phyloP scores from a whole-genome alignment of 2,113 vertebrate species.

The Crypturellus undulatus region DNA sequence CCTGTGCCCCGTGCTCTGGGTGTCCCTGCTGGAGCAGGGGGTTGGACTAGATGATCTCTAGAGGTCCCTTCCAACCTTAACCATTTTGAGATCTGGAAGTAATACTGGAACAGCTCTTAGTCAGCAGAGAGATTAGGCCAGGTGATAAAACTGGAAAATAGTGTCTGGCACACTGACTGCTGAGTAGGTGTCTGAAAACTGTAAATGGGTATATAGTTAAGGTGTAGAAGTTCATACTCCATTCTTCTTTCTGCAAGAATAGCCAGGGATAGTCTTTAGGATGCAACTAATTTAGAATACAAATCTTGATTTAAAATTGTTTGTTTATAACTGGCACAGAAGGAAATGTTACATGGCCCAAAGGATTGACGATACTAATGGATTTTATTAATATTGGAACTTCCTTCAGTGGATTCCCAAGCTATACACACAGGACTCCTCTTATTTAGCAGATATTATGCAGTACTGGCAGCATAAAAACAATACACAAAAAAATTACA shows the following conservation, averaged over 20 bases:
- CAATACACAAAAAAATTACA: not conserved
- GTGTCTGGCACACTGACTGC: not conserved
- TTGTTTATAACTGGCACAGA: not conserved
- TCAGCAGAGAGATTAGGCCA: not conserved
- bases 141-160: not conserved
- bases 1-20: no score
- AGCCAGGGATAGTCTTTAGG: not conserved
- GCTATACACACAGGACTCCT: conserved; percentile 7
- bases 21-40: no score
- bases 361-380: not conserved
- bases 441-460: conserved; percentile 8
- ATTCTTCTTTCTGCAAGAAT: not conserved
- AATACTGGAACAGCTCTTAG: not conserved
- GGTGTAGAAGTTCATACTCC: not conserved
- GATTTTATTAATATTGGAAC: conserved; percentile 20
- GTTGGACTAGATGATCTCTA: no score
- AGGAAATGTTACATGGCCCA: conserved; percentile 13
- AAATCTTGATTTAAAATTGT: conserved; percentile 1
- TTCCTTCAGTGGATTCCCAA: not conserved
- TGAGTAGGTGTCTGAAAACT: not conserved
- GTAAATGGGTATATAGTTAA: not conserved
- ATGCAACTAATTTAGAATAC: conserved; percentile 37
- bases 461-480: not conserved
- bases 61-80: no score
- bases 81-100: not conserved